These are phyloP conservation scores for Chamaea fasciata DNA, from an alignment of 2,113 vertebrate genomes.

Conservation along the genomic window DNA sequence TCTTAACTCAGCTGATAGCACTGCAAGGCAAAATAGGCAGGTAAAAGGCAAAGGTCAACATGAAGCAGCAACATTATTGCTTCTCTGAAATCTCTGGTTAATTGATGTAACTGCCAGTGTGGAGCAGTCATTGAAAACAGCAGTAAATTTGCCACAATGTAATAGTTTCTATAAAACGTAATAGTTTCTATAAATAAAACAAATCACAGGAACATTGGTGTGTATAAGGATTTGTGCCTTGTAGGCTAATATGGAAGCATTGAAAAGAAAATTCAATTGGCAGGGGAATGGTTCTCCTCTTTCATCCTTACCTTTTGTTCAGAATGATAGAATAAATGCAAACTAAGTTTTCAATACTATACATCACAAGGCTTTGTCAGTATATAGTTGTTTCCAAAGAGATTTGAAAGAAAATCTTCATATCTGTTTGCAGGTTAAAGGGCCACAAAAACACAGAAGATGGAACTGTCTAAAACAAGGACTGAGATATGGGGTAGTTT, in stretches of 20 bases:
- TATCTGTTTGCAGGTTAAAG: neutral
- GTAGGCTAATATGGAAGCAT: neutral
- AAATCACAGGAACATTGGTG: neutral
- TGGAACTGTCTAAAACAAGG: neutral
- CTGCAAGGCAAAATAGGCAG: neutral
- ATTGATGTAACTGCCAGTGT: neutral
- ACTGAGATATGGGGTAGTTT: neutral
- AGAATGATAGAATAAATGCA: neutral
- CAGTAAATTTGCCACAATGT: neutral
- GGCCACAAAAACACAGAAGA: neutral
- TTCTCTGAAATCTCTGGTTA: neutral
- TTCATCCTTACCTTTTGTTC: neutral
- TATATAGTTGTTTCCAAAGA: neutral
- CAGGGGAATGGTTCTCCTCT: neutral
- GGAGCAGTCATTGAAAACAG: neutral
- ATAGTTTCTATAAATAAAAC: neutral
- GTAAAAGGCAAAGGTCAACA: conserved; percentile 13
- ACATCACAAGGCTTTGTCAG: neutral
- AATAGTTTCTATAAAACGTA: neutral
- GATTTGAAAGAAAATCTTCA: neutral
- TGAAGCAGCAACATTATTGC: neutral
- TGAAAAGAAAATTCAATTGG: neutral
- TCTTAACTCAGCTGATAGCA: neutral
- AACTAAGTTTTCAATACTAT: neutral
- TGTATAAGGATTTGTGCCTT: neutral